Conservation (phyloP, 2,797 vertebrate genomes). For the Sandelia bainsii region DNA sequence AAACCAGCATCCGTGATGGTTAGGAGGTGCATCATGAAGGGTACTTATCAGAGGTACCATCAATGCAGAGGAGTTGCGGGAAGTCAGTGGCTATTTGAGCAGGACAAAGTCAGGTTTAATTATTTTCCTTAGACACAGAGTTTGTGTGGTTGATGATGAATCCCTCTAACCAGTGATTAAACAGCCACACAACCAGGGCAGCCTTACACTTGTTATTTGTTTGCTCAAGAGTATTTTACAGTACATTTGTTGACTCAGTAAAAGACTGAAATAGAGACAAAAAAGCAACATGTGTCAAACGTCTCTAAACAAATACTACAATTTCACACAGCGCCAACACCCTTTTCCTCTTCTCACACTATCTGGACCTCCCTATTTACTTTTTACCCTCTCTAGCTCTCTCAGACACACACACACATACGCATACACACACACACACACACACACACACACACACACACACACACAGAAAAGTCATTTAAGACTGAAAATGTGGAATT, state of each 20-base stretch:
- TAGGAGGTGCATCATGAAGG: too few species aligned
- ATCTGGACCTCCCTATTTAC: slow-evolving; percentile 34
- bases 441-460: neutral
- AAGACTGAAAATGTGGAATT: slow-evolving; percentile 59
- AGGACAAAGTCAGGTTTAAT: too few species aligned
- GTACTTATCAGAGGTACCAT: too few species aligned
- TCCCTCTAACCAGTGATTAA: slow-evolving; percentile 15
- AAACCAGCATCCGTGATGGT: too few species aligned
- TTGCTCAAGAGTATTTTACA: slow-evolving; percentile 20
- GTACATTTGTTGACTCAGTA: slow-evolving; percentile 28
- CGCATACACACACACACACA: slow-evolving; percentile 24
- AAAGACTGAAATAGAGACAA: slow-evolving; percentile 32
- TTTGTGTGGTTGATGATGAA: neutral
- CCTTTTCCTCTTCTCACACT: slow-evolving; percentile 35
- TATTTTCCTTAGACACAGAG: too few species aligned
- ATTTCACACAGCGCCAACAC: slow-evolving; percentile 49
- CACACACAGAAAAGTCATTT: slow-evolving; percentile 44
- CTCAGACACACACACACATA: slow-evolving; percentile 1
- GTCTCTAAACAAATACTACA: slow-evolving; percentile 57
- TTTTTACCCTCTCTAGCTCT: neutral
- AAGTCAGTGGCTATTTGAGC: too few species aligned
- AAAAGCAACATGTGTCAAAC: slow-evolving; percentile 36
- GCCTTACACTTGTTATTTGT: slow-evolving; percentile 8
- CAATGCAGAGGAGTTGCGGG: too few species aligned
- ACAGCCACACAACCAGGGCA: slow-evolving; percentile 3